Base-by-base conservation (phyloP, 2,797 vertebrate genomes). In the Darevskia nairensis region DNA sequence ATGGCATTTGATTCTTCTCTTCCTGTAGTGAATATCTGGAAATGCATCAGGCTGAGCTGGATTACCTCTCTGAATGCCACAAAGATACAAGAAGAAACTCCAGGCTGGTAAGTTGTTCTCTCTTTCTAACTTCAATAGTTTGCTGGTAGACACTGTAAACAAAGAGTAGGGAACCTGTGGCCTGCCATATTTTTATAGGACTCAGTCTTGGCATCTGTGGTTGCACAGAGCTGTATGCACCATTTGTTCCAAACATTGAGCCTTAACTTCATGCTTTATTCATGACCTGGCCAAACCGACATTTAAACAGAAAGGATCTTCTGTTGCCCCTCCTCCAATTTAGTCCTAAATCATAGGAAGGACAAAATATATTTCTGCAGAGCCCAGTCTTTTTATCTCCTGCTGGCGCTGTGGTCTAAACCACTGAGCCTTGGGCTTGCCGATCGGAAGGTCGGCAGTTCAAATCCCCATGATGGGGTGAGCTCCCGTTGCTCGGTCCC, bases 11-110 rank as follows among this genome's bases (percentile, higher is more conserved):
- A 0, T 35, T 84, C 29, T 19, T 59, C 71, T 78, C 41, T 59
- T 68, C 46, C 74, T 81, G 0, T 94, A 99, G 99, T 90, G 98
- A 99, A 6, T 96, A 98, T 89, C 96, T 99, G 91, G 97, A 98
- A 89, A 94, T 96, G n/a, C 98, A 98, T 92, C 98, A 99, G 94
- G 94, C 96, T 0, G 98, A 99, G 95, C 93, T 99, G 97, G 98
- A 98, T 94, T 98, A 98, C 93, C 96, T 99, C 94, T 97, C 97
- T 0, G 97, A 97, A 29, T 96, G 98, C 83, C 98, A 99, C 95
- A 97, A 97, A 90, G 98, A 98, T 44, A 98, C 97, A 2, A 98
- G 97, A 94, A 98, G 98, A 78, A 98, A 98, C 95, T 99, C 99
- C 79, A 97, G 99, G 96, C 95, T 99, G 98, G 99, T 99, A 97